These are phyloP conservation scores for Eustalomyia histrio DNA, from an alignment of 2,888 invertebrate species.

Conservation along the genomic window DNA sequence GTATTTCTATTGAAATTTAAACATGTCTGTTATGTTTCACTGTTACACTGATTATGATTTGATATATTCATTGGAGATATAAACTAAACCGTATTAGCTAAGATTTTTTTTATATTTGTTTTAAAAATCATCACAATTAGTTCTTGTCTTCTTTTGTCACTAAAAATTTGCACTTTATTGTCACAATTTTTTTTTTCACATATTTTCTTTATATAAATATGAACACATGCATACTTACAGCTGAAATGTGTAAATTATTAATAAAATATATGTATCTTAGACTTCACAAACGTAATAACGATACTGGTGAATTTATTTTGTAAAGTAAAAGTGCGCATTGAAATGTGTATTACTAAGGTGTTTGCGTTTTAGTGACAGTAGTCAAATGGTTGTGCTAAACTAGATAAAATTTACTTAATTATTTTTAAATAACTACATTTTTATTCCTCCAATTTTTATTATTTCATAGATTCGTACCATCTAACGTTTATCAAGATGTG, in stretches of 20 bases:
- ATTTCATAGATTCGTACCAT: not conserved
- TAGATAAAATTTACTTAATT: not conserved
- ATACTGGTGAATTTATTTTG: not conserved
- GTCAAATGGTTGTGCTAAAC: not conserved
- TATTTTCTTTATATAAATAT: constrained; percentile 16
- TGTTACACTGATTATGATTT: constrained; percentile 42
- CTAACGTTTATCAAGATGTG: too few species aligned
- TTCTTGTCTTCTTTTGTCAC: constrained; percentile 39
- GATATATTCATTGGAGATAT: not conserved
- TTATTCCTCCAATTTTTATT: not conserved
- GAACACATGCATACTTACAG: constrained; percentile 9
- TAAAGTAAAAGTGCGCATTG: not conserved
- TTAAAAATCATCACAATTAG: constrained; percentile 40
- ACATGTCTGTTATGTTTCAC: constrained; percentile 25
- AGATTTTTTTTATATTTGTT: constrained; percentile 31
- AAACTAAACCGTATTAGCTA: not conserved
- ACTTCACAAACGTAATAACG: not conserved
- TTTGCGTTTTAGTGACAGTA: not conserved
- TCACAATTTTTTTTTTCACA: constrained; percentile 2
- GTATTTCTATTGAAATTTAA: constrained; percentile 5
- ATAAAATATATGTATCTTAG: constrained; percentile 37
- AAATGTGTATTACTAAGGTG: not conserved
- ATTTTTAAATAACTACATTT: not conserved
- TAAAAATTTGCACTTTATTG: constrained; percentile 45
- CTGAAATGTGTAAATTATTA: constrained; percentile 45